These are phyloP conservation scores for Azorinus chamasolen DNA, from an alignment of 2,888 invertebrate species.

Conservation along the genomic window DNA sequence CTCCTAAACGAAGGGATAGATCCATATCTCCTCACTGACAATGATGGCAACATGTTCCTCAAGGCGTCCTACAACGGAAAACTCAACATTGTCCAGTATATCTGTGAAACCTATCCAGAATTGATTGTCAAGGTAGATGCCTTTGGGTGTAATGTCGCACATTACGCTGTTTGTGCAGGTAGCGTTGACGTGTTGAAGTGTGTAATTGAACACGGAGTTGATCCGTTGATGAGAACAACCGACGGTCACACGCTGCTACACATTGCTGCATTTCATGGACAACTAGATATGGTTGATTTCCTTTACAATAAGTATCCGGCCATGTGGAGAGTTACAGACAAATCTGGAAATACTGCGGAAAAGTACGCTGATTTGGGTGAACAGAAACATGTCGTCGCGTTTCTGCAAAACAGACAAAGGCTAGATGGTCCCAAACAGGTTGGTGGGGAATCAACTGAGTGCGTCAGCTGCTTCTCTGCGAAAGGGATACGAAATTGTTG, in stretches of 20 bases:
- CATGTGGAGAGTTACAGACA: slow-evolving; percentile 29
- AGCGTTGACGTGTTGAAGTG: slow-evolving; percentile 34
- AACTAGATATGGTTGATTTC: slow-evolving; percentile 30
- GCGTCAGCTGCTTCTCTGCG: too few species aligned
- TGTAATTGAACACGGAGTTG: slow-evolving; percentile 18
- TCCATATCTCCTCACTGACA: slow-evolving; percentile 31
- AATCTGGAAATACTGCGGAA: slow-evolving; percentile 23
- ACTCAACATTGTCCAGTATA: slow-evolving; percentile 36
- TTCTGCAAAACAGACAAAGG: neutral
- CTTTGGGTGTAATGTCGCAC: slow-evolving; percentile 49
- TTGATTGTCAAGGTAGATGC: slow-evolving; percentile 34
- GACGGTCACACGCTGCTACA: slow-evolving; percentile 57
- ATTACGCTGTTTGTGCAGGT: slow-evolving; percentile 54
- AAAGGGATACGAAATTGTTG: too few species aligned
- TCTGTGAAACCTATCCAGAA: slow-evolving; percentile 27
- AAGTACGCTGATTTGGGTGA: slow-evolving; percentile 46
- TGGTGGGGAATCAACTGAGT: too few species aligned
- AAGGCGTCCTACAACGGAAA: slow-evolving; percentile 56
- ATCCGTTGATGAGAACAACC: slow-evolving; percentile 39
- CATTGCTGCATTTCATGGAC: slow-evolving; percentile 60
- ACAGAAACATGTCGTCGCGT: slow-evolving; percentile 34
- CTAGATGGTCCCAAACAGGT: too few species aligned
- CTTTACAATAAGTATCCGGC: slow-evolving; percentile 49
- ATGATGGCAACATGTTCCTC: slow-evolving; percentile 47
- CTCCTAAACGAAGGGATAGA: slow-evolving; percentile 39